phyloP scores from a whole-genome alignment of 2,797 vertebrate species.

The Acrossocheilus wenchowensis region DNA sequence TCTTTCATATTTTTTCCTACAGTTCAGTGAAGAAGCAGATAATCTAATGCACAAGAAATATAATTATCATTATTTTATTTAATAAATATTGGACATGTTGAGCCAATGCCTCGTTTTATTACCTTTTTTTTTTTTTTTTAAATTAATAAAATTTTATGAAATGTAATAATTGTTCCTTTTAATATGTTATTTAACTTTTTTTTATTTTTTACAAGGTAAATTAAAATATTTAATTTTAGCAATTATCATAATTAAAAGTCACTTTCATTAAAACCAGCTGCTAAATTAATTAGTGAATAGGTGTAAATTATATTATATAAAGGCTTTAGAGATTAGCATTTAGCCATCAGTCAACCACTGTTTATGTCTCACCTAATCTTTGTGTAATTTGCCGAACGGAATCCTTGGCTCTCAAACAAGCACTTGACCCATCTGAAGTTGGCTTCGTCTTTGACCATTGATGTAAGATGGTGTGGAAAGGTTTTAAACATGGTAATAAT shows the following conservation, averaged over 20 bases:
- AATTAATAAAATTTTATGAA: too few relatives aligned
- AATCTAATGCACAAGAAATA: neutral
- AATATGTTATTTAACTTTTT: neutral
- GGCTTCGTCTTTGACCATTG: neutral
- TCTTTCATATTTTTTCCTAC: neutral
- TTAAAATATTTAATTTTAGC: too few relatives aligned
- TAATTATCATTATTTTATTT: neutral
- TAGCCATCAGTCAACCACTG: neutral
- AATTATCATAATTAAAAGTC: neutral
- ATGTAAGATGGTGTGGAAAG: conserved; percentile 63
- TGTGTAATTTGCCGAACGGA: neutral
- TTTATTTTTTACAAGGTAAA: neutral
- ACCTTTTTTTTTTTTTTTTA: too few relatives aligned
- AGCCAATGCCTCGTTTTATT: neutral
- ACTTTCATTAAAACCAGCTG: neutral
- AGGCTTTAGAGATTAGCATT: neutral
- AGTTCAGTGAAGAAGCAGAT: neutral
- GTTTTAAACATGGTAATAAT: conserved; percentile 62
- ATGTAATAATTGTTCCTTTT: too few relatives aligned
- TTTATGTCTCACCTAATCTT: neutral
- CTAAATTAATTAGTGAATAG: neutral
- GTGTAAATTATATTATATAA: neutral
- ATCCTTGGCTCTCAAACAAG: neutral
- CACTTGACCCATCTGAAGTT: neutral
- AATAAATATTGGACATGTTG: neutral